Percentiles rank a stretch among this genome's conserved stretches.
Conservation (phyloP, 2,888 invertebrate species). For the Watsonalla binaria region DNA sequence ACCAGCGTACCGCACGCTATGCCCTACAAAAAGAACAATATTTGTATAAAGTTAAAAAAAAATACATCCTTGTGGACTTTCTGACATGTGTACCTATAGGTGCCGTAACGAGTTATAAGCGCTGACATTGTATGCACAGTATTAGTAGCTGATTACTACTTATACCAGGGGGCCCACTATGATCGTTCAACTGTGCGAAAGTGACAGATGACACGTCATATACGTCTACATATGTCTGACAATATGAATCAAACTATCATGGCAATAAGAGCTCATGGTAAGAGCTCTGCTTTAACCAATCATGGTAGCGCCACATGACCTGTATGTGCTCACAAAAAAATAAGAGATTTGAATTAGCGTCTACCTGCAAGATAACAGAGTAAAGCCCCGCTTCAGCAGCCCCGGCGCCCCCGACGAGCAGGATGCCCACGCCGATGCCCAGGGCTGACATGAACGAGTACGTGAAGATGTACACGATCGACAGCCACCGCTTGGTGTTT, state of each 20-base stretch:
- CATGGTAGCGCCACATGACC: no score
- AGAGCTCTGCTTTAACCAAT: no score
- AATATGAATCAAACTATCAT: no score
- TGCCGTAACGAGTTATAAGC: neutral
- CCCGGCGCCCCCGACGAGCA: slow-evolving; percentile 79
- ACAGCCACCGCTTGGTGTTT: slow-evolving; percentile 80
- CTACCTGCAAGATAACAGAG: slow-evolving; percentile 86
- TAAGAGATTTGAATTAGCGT: neutral
- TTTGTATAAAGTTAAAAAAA: no score
- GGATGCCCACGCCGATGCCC: slow-evolving; percentile 86
- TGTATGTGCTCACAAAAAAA: no score
- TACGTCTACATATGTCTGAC: no score
- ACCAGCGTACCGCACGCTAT: slow-evolving; percentile 92
- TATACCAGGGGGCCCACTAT: no score
- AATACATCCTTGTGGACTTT: no score
- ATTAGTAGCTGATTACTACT: no score
- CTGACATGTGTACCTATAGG: neutral
- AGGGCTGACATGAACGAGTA: slow-evolving; percentile 90
- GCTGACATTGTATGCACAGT: neutral
- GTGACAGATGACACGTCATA: no score
- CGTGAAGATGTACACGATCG: slow-evolving; percentile 84
- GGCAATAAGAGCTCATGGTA: no score
- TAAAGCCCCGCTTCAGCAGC: slow-evolving; percentile 80
- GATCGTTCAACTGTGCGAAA: no score
- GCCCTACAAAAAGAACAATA: slow-evolving; percentile 80